Conservation (phyloP, 2,888 invertebrate genomes). For the Drosophila subquinaria region DNA sequence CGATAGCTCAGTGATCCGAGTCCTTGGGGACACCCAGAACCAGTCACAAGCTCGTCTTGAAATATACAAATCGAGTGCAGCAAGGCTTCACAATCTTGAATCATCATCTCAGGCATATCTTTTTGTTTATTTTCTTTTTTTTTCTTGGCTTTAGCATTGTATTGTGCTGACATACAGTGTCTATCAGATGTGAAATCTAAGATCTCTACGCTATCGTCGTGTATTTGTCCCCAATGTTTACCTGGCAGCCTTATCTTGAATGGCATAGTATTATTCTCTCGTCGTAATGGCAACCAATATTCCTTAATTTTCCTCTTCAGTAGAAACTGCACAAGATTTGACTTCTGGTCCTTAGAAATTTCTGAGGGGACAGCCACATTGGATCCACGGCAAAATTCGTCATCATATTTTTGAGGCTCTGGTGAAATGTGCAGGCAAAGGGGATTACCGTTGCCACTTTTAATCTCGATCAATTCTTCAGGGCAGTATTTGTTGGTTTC, state of each 20-base stretch:
- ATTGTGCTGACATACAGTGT: conserved; percentile 67
- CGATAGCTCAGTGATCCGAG: conserved; percentile 71
- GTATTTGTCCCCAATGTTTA: conserved; percentile 75
- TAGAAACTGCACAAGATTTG: conserved; percentile 34
- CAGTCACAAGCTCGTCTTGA: conserved; percentile 54
- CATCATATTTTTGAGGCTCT: conserved; percentile 68
- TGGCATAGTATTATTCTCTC: conserved; percentile 76
- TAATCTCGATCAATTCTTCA: conserved; percentile 71
- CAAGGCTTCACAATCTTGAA: conserved; percentile 53
- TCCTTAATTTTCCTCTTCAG: conserved; percentile 45
- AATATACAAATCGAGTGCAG: conserved; percentile 79
- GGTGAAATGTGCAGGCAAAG: conserved; percentile 83
- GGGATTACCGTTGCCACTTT: conserved; percentile 20
- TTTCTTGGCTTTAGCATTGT: not conserved
- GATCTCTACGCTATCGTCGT: conserved; percentile 46
- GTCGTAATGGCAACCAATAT: conserved; percentile 87
- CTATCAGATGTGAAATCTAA: conserved; percentile 57
- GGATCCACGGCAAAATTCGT: conserved; percentile 76
- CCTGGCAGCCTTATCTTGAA: conserved; percentile 86
- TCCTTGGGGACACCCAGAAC: conserved; percentile 69
- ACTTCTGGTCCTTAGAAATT: conserved; percentile 15
- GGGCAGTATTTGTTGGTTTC: conserved; percentile 69
- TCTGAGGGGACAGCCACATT: conserved; percentile 48
- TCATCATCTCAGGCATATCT: not conserved
- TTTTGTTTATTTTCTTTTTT: not conserved